Base-by-base conservation (phyloP, 2,113 vertebrate genomes). In the Zapus hudsonius region DNA sequence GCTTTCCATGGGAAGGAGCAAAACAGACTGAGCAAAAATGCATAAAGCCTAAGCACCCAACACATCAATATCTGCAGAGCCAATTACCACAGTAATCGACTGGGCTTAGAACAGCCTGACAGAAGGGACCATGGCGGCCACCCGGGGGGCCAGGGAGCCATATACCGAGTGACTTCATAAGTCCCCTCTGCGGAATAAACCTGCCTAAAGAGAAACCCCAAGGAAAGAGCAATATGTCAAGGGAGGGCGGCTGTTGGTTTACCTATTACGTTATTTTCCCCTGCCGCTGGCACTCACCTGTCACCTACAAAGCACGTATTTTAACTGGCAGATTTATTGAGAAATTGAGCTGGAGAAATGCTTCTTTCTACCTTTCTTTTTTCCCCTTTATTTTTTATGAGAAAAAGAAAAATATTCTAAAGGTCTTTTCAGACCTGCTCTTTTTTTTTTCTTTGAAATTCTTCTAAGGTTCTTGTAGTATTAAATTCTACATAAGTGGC, bases 301-400 rank as follows among this genome's bases (percentile, higher is more conserved):
- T 86, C 38, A 92, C 70, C 74, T 52, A 59, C n/a, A 73, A 90
- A 92, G 64, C 16, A 59, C 47, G 2, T 17, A 82, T 64, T 91
- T 76, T 64, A 52, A 72, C 88, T 33, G 83, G 63, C 85, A 95
- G 82, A 79, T 80, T 90, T 90, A 93, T 67, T 57, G 72, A 92
- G 75, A 94, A 83, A 44, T 7, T 44, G 93, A 76, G 23, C 74
- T 93, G 29, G 15, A 76, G 72, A 86, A 92, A 74, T 55, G 69
- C n/a, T 76, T 84, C 75, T 42, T 90, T 89, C 33, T 33, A 29
- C 33, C 36, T 93, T 80, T 81, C 12, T 67, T 80, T 93, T 74
- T 22, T 40, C 57, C 23, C 12, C n/a, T n/a, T 12, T 64, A 44
- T 31, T 61, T 75, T n/a, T 87, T 31, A 83, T 47, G 66, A 66